Evolutionary conservation across 35 echinoderm and acorn worm genomes (phyloP).

Genomic region (Heliocidaris erythrogramma): DNA sequence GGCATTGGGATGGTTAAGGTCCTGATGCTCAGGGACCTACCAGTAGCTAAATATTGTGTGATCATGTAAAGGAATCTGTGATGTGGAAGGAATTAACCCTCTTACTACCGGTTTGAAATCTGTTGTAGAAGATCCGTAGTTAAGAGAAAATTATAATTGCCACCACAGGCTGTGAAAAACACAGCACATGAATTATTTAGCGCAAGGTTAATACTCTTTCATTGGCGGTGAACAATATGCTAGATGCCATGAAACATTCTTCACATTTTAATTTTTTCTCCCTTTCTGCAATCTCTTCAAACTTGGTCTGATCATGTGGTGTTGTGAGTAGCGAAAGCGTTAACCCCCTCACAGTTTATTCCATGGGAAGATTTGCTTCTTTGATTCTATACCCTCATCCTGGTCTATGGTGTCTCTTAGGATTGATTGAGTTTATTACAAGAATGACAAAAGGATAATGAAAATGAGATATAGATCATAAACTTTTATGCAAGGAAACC

Average conservation of each 20-base stretch:
- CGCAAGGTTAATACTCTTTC: no score
- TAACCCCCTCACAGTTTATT: not conserved
- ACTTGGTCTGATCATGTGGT: not conserved
- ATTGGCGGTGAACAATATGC: not conserved
- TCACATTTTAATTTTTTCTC: not conserved
- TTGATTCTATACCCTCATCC: not conserved
- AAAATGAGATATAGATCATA: not conserved
- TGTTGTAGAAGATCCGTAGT: not conserved
- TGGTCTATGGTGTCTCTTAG: not conserved
- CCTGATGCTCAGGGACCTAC: not conserved
- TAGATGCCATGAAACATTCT: not conserved
- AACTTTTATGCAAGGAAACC: not conserved
- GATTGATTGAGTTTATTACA: not conserved
- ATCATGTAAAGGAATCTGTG: slow-evolving; percentile 10
- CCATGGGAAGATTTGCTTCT: not conserved
- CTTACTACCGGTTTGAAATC: not conserved
- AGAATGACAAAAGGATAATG: not conserved
- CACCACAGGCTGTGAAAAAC: no score
- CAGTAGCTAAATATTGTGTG: not conserved
- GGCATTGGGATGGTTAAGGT: not conserved
- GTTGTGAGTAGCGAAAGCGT: not conserved
- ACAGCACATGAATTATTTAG: no score
- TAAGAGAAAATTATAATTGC: not conserved
- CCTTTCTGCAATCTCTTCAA: not conserved
- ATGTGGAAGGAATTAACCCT: not conserved